Conservation (phyloP, 2,888 invertebrate species). For the Drosophila macrospina region DNA sequence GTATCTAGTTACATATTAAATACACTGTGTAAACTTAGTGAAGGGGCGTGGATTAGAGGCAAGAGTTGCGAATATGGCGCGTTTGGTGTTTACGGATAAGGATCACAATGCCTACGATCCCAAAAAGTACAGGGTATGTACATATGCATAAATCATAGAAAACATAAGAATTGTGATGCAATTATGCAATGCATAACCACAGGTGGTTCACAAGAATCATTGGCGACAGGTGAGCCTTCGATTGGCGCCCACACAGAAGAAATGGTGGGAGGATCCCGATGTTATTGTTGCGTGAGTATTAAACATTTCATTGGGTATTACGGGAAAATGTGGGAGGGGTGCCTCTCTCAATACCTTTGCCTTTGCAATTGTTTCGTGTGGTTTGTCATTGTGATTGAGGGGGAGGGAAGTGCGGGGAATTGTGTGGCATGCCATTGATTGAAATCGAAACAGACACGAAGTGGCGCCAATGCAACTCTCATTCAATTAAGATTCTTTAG, state of each 20-base stretch:
- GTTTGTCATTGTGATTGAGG: neutral
- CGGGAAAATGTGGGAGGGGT: neutral
- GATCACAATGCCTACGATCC: slow-evolving; percentile 56
- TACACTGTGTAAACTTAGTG: slow-evolving; percentile 17
- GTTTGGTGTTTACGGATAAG: slow-evolving; percentile 74
- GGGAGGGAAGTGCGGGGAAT: neutral
- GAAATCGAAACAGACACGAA: slow-evolving; percentile 33
- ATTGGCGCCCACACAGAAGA: slow-evolving; percentile 74
- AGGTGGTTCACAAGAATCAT: slow-evolving; percentile 75
- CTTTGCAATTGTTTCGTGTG: slow-evolving; percentile 9
- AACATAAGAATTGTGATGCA: fast-evolving
- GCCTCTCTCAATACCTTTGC: neutral
- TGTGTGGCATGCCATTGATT: slow-evolving; percentile 26
- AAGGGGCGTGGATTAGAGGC: neutral
- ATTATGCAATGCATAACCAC: neutral
- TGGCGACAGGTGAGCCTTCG: slow-evolving; percentile 79
- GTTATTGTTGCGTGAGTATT: slow-evolving; percentile 84
- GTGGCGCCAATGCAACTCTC: slow-evolving; percentile 49
- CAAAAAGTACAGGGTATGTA: slow-evolving; percentile 69
- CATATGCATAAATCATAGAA: fast-evolving
- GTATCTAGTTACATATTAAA: slow-evolving; percentile 23
- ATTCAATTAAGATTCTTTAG: slow-evolving; percentile 60
- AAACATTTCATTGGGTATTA: slow-evolving; percentile 21
- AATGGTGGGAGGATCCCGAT: slow-evolving; percentile 85
- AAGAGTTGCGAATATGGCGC: slow-evolving; percentile 66